Evolutionary conservation across 2,797 vertebrate species (phyloP), one percentile per base, ranked within the genome.

Genomic region (Gobio occitaniae): DNA sequence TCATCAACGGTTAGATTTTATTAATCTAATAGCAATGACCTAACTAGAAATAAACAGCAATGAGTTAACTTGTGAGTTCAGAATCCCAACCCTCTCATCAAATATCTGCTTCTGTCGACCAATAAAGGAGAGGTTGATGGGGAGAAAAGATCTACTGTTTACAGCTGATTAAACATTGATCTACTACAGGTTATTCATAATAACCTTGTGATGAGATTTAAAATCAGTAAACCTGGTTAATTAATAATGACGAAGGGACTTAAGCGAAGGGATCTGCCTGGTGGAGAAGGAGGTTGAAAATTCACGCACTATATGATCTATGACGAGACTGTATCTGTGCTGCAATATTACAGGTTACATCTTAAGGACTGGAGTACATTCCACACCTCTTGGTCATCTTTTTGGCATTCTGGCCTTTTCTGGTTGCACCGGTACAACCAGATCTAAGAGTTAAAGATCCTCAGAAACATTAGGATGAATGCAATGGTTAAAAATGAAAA

Each of bases 351-450:
- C 66, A 17, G 48, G 9, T 70, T 61, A 32, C 25, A 21, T 61
- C 38, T 29, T 59, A 12, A 19, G 96, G 96, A 90, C 94, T 94
- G 90, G 97, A 96, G 90, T 93, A 95, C 92, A 96, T 96, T 16
- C 97, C 96, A 0, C 96, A 96, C 87, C 94, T 96, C 93, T 97
- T 97, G 89, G 96, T 97, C 95, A 96, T 96, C 94, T 97, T 95
- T 93, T 97, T 97, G 89, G 96, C 94, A 88, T 97, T 74, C 96
- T 95, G 0, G 96, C 96, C 91, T 97, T 96, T 0, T 96, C 92
- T 1, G 96, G 96, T 90, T 97, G 96, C 69, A 98, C 97, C 0
- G 96, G 94, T 78, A 97, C 94, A 89, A 97, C 97, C 89, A 98
- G 91, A 91, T 97, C 71, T 92, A 90, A 0, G 90, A 89, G 0